Base-by-base conservation (phyloP, 2,797 vertebrate species). In the Gastrophryne carolinensis region DNA sequence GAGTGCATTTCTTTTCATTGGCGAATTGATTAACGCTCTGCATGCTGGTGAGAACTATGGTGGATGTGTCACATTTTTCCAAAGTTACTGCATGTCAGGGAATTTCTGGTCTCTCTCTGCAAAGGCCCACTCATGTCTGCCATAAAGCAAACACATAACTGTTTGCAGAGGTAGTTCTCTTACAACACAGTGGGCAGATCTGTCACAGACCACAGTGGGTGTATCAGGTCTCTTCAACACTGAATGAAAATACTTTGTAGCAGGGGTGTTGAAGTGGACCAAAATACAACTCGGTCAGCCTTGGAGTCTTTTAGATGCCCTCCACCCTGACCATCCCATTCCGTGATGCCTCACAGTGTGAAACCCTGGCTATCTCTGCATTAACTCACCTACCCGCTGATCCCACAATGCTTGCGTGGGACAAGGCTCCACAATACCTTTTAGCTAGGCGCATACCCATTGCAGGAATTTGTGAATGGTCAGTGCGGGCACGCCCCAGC, bases 1-100 rank as follows among this genome's bases (percentile, higher is more conserved):
- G 27, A 63, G 58, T 47, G 52, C 29, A 35, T 34, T 63, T 29
- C 41, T 74, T 29, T 49, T 60, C 37, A 58, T 66, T 60, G 41
- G 58, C 21, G 58, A 27, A 34, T 5, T 26, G 29, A 34, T 32
- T 41, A 74, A 49, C 62, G 5, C 26, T 35, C 24, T 26, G 8
- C 6, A 8, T 47, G 21, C 63, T 30, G 3, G 26, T n/a, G 9
- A 15, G 39, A 53, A 27, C 4, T 26, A 21, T 6, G 17, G 9
- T 6, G 39, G 3, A n/a, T 15, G 8, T 15, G 3, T 41, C 13
- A 41, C 1, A 1, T 17, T n/a, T 44, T 44, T 35, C 2, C 8
- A 35, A 9, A 4, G 37, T 44, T 44, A 15, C 13, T 17, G 4
- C 39, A 44, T 17, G 15, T 7, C 39, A 44, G 3, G 15, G 5